phyloP scores from a whole-genome alignment of 2,888 invertebrate genomes.

The Napeogenes inachia region DNA sequence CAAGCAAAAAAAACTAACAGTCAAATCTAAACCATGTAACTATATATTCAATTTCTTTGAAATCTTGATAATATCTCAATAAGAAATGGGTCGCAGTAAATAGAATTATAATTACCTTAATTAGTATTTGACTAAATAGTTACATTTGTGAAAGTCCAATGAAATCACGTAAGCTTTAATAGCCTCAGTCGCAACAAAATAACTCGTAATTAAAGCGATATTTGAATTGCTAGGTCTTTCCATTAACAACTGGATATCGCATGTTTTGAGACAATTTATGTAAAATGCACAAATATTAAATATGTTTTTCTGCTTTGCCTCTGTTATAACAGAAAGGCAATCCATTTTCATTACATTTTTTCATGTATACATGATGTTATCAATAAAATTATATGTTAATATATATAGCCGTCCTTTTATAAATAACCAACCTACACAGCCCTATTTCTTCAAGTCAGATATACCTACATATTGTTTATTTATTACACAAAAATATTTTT shows the following conservation, averaged over 20 bases:
- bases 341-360: slow-evolving; percentile 1
- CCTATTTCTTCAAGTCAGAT: too few relatives aligned
- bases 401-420: too few relatives aligned
- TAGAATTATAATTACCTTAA: slow-evolving; percentile 21
- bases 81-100: slow-evolving; percentile 21
- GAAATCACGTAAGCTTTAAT: slow-evolving; percentile 51
- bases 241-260: slow-evolving; percentile 55
- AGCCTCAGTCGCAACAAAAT: slow-evolving; percentile 60
- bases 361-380: background rate
- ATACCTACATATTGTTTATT: too few relatives aligned
- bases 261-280: slow-evolving; percentile 58
- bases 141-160: slow-evolving; percentile 22
- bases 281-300: slow-evolving; percentile 51
- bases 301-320: slow-evolving; percentile 35
- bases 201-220: slow-evolving; percentile 68
- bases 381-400: background rate
- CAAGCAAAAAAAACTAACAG: too few relatives aligned
- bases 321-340: background rate
- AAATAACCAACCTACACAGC: too few relatives aligned
- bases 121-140: slow-evolving; percentile 24
- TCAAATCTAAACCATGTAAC: background rate
- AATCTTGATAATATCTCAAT: slow-evolving; percentile 23
- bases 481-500: too few relatives aligned
- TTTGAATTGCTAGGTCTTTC: slow-evolving; percentile 58
- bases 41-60: background rate